Evolutionary conservation across 2,888 invertebrate genomes (phyloP).

Genomic region (Yponomeuta evonymella): DNA sequence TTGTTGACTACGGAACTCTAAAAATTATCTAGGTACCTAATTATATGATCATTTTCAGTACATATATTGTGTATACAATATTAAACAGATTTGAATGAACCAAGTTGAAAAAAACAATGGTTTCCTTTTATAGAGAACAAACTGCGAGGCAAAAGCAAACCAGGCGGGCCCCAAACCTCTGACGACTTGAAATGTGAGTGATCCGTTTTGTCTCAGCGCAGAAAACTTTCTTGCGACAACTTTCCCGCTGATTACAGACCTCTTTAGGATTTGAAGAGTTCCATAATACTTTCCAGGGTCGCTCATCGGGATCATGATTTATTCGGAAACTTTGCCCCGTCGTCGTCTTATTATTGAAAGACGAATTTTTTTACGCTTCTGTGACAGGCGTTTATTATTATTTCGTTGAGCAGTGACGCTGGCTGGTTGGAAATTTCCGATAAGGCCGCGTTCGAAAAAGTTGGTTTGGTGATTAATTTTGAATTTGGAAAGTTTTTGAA

Average conservation of each 20-base stretch:
- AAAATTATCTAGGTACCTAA: too few species aligned
- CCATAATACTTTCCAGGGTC: slow-evolving; percentile 35
- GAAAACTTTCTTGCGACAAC: slow-evolving; percentile 41
- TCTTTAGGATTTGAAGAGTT: slow-evolving; percentile 40
- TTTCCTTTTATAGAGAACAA: background rate
- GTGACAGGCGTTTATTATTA: background rate
- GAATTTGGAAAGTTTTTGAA: background rate
- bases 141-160: background rate
- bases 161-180: slow-evolving; percentile 16
- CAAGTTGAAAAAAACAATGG: too few species aligned
- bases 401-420: background rate
- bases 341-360: slow-evolving; percentile 42
- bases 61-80: too few species aligned
- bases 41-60: too few species aligned
- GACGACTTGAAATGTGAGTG: slow-evolving; percentile 29
- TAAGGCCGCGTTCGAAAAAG: background rate
- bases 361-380: slow-evolving; percentile 30
- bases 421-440: background rate
- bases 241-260: slow-evolving; percentile 44
- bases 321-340: slow-evolving; percentile 39
- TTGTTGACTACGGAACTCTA: too few species aligned
- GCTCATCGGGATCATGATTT: slow-evolving; percentile 28
- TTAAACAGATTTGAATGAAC: too few species aligned
- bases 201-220: slow-evolving; percentile 40
- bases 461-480: background rate